Evolutionary conservation across 2,797 vertebrate species (phyloP).

Genomic region (Silurus lanzhouensis): DNA sequence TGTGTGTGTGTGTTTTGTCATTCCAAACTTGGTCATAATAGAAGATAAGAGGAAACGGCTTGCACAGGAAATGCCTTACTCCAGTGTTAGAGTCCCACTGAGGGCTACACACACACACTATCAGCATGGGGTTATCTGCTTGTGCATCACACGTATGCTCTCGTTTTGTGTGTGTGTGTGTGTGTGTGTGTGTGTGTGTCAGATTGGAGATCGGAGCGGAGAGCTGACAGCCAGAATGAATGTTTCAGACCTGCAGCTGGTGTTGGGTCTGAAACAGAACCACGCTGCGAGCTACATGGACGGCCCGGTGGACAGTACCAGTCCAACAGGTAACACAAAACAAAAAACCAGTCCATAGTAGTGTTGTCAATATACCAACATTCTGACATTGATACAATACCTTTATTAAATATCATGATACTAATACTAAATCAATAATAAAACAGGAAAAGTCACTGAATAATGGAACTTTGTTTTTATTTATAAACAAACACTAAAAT

Average conservation of each 20-base stretch:
- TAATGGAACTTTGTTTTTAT: too few species aligned
- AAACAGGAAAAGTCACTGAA: too few species aligned
- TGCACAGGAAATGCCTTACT: slow-evolving; percentile 29
- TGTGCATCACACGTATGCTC: neutral
- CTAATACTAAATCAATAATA: too few species aligned
- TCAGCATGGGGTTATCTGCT: neutral
- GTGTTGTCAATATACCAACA: too few species aligned
- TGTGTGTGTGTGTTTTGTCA: slow-evolving; percentile 40
- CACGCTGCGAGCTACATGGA: slow-evolving; percentile 72
- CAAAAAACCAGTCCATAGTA: too few species aligned
- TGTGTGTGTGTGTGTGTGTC: slow-evolving; percentile 42
- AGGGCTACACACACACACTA: neutral
- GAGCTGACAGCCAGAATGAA: slow-evolving; percentile 92
- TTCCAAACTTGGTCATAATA: neutral
- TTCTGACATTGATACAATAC: too few species aligned
- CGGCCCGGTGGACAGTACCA: neutral
- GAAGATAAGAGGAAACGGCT: slow-evolving; percentile 20
- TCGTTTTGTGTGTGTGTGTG: slow-evolving; percentile 12
- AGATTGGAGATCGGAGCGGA: slow-evolving; percentile 91
- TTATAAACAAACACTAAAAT: too few species aligned
- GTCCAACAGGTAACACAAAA: slow-evolving; percentile 59
- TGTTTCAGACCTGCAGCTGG: slow-evolving; percentile 91
- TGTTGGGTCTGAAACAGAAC: slow-evolving; percentile 81
- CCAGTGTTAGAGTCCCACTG: neutral
- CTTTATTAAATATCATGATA: too few species aligned